Evolutionary conservation across 2,888 invertebrate species (phyloP).

Genomic region (Drosophila putrida): DNA sequence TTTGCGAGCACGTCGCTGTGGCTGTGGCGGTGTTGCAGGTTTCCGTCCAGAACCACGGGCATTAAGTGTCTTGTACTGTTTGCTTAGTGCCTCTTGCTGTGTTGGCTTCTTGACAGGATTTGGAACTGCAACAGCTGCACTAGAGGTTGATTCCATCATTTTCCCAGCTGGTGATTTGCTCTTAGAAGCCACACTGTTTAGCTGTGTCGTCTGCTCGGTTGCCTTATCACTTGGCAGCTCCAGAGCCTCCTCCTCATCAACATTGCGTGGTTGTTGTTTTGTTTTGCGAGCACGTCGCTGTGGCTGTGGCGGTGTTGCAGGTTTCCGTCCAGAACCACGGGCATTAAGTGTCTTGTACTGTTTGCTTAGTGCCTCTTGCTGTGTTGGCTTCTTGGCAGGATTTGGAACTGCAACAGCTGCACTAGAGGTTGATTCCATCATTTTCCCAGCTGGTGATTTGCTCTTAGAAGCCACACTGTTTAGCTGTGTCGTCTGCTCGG

Average conservation of each 20-base stretch:
- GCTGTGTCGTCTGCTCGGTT: constrained; percentile 5
- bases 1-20: constrained; percentile 80
- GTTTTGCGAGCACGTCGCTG: constrained; percentile 82
- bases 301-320: constrained; percentile 24
- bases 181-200: constrained; percentile 3
- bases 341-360: constrained; percentile 53
- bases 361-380: constrained; percentile 19
- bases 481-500: constrained; percentile 4
- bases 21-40: constrained; percentile 20
- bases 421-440: constrained; percentile 8
- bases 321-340: constrained; percentile 33
- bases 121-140: constrained; percentile 10
- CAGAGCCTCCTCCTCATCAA: constrained; percentile 61
- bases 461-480: constrained; percentile 8
- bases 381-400: constrained; percentile 11
- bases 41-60: constrained; percentile 36
- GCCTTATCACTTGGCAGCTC: constrained; percentile 47
- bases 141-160: constrained; percentile 2
- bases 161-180: constrained; percentile 27
- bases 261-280: constrained; percentile 64
- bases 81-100: constrained; percentile 9
- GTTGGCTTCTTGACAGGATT: constrained; percentile 43
- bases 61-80: constrained; percentile 55
- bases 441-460: constrained; percentile 24
- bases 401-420: constrained; percentile 26